Percentiles rank a stretch among this genome's conserved stretches.
Evolutionary conservation across 2,888 invertebrate genomes (phyloP).

Genomic region (Gibbula magus): DNA sequence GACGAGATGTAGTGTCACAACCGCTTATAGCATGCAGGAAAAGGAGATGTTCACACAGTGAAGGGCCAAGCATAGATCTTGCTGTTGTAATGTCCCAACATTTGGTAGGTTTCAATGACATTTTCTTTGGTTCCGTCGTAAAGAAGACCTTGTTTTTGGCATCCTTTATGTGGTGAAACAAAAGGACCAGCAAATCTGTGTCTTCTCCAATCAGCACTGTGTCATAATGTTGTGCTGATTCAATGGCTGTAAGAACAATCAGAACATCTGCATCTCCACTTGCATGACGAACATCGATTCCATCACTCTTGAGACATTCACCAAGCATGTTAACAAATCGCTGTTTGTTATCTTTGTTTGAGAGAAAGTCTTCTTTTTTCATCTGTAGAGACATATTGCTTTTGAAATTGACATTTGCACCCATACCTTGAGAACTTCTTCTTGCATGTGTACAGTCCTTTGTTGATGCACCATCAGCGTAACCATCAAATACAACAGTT

Average conservation of each 20-base stretch:
- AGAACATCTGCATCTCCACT: no score
- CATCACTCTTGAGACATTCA: not conserved
- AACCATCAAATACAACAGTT: conserved; percentile 37
- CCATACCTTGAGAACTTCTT: not conserved
- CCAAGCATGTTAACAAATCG: not conserved
- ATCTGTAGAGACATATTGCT: conserved; percentile 25
- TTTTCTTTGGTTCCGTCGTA: no score
- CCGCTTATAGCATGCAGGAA: no score
- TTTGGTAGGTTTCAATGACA: no score
- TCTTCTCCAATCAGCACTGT: conserved; percentile 29
- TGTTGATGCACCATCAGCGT: conserved; percentile 21
- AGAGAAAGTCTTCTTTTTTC: conserved; percentile 35
- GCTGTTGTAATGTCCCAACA: no score
- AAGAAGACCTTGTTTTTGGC: not conserved
- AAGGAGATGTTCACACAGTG: no score
- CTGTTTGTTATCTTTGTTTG: conserved; percentile 26
- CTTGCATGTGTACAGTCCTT: conserved; percentile 33
- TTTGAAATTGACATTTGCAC: conserved; percentile 28
- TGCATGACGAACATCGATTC: not conserved
- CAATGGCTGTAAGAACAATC: no score
- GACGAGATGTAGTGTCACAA: no score
- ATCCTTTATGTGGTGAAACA: conserved; percentile 5
- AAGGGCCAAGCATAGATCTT: no score
- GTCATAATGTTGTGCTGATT: no score
- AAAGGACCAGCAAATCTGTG: conserved; percentile 33